Evolutionary conservation across 2,888 invertebrate genomes (phyloP).

Genomic region (Eupithecia dodoneata): DNA sequence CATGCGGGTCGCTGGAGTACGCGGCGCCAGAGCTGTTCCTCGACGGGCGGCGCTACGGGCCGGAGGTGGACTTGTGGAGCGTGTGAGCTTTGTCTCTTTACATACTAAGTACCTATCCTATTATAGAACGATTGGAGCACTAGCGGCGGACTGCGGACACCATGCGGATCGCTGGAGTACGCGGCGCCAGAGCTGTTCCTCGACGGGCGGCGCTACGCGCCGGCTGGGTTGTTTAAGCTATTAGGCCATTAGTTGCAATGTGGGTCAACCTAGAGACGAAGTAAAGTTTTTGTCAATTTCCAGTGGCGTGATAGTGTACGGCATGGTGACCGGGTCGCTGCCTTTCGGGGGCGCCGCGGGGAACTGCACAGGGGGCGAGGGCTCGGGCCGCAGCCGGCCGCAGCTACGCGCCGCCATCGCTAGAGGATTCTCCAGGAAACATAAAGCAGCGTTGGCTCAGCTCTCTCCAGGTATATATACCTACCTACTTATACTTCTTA

Average conservation of each 20-base stretch:
- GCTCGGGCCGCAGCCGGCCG: constrained; percentile 72
- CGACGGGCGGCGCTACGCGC: constrained; percentile 82
- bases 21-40: constrained; percentile 91
- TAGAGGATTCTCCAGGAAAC: constrained; percentile 85
- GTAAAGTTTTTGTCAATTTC: background rate
- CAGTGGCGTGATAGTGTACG: constrained; percentile 90
- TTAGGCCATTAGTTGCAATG: too few relatives aligned
- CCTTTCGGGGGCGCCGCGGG: constrained; percentile 84
- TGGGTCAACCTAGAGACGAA: too few relatives aligned
- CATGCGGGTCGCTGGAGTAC: constrained; percentile 92
- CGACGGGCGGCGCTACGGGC: constrained; percentile 87
- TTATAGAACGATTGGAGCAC: constrained; percentile 80
- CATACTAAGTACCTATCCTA: too few relatives aligned
- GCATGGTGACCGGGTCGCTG: constrained; percentile 89
- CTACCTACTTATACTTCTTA: too few relatives aligned
- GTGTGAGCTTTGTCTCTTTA: constrained; percentile 70
- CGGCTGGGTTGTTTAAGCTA: too few relatives aligned
- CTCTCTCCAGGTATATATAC: constrained; percentile 69
- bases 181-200: constrained; percentile 91
- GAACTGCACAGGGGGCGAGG: constrained; percentile 39
- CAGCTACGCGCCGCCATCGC: constrained; percentile 87
- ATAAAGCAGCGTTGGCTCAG: constrained; percentile 79
- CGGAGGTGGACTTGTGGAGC: constrained; percentile 92
- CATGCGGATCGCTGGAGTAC: constrained; percentile 87
- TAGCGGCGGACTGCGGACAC: constrained; percentile 67